Evolutionary conservation across 2,797 vertebrate genomes (phyloP), one percentile per base, ranked within the genome.

Genomic region (Catharus ustulatus): DNA sequence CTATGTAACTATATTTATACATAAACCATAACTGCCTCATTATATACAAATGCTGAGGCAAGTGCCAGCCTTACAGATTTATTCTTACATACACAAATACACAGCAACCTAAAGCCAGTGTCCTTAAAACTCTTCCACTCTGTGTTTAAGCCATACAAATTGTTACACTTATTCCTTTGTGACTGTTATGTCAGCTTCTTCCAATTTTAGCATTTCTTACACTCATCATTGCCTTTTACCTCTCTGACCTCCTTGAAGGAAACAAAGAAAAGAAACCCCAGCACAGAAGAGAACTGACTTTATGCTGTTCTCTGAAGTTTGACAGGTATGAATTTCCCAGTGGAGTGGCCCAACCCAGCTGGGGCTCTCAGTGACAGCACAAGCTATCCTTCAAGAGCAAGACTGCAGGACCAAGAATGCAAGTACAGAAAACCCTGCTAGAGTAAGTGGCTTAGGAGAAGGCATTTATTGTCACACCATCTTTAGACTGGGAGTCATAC

Each of bases 171-270:
- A 90, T 10, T 95, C 46, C 46, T 67, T 89, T 86, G 55, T 82
- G 75, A 77, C 46, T 95, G 63, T 92, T 95, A 89, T 3, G 46
- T 83, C 93, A 95, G 46, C 68, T 92, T 73, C 74, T 93, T 96
- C 62, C 62, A 77, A 52, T 58, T 84, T 88, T 57, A 88, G 72
- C 49, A 59, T 7, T 49, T 22, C 52, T 82, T 63, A 84, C 40
- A 71, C 26, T 27, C 43, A 76, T 83, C 40, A 69, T n/a, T 87
- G 45, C 36, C 61, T 90, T 93, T 85, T 69, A 85, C 14, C 22
- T 61, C 66, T 62, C 62, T 86, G 59, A 81, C 17, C 19, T 78
- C 38, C 54, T 38, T 42, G 29, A 68, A 78, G 15, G 5, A 40
- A 81, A 38, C 49, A 61, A 24, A 4, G 0, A 18, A 3, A 68